phyloP scores from a whole-genome alignment of 2,113 vertebrate species.

The Neomonachus schauinslandi region DNA sequence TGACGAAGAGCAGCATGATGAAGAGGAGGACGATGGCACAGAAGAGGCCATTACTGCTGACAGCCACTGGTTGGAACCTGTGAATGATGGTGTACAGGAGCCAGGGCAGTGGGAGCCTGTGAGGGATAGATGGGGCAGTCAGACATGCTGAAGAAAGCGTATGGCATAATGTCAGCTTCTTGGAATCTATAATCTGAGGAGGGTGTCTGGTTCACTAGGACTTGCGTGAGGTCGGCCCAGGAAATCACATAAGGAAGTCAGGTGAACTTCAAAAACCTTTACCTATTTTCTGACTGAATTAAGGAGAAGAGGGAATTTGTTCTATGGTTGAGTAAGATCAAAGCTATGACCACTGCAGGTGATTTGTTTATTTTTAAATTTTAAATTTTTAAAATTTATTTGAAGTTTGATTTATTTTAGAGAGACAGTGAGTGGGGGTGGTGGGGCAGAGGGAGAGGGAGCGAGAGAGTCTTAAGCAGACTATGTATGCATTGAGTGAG shows the following conservation, averaged over 20 bases:
- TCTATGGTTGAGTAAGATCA: background rate
- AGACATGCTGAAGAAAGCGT: background rate
- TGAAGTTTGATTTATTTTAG: background rate
- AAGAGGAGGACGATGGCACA: constrained; percentile 98
- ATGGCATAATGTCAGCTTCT: accelerated
- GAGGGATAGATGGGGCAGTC: background rate
- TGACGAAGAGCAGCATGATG: constrained; percentile 98
- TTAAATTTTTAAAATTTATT: background rate
- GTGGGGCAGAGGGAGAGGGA: background rate
- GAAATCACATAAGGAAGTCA: background rate
- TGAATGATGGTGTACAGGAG: constrained; percentile 90
- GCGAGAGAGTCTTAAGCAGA: background rate
- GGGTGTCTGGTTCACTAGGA: background rate
- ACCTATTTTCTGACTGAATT: background rate
- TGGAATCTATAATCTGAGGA: background rate
- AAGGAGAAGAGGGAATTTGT: background rate
- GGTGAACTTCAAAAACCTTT: background rate
- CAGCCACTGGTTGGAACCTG: constrained; percentile 87
- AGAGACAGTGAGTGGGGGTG: background rate
- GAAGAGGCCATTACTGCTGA: constrained; percentile 98
- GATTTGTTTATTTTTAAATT: background rate
- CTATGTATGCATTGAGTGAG: background rate
- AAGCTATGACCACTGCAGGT: background rate
- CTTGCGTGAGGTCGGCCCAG: background rate
- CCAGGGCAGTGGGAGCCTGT: constrained; percentile 96